phyloP scores from a whole-genome alignment of 2,113 vertebrate species.

The Otis tarda region DNA sequence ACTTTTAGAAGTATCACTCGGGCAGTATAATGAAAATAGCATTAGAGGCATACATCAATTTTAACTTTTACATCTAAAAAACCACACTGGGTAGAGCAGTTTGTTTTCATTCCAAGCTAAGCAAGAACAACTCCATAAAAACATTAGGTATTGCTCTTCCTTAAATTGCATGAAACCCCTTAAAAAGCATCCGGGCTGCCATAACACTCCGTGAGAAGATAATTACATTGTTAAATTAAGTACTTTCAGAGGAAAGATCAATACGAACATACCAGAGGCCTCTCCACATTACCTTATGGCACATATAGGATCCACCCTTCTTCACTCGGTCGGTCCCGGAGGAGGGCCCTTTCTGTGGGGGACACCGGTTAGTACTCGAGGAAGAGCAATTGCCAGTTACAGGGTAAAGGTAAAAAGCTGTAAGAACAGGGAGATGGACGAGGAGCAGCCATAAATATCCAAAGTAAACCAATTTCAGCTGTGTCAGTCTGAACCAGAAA shows the following conservation, averaged over 20 bases:
- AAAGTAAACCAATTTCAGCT: neutral
- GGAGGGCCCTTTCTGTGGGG: conserved; percentile 82
- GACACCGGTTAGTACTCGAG: neutral
- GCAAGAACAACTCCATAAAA: neutral
- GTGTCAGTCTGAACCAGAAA: neutral
- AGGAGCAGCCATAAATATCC: neutral
- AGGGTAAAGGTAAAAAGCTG: neutral
- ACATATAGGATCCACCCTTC: conserved; percentile 99
- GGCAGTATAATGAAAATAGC: neutral
- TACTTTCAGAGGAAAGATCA: neutral
- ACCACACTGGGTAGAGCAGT: neutral
- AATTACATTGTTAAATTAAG: neutral
- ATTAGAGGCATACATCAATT: neutral
- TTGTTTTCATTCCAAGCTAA: neutral
- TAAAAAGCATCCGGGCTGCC: neutral
- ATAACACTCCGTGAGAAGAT: neutral
- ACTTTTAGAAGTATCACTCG: neutral
- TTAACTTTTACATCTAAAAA: neutral
- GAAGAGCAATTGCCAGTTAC: neutral
- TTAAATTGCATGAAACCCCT: neutral
- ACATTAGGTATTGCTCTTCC: neutral
- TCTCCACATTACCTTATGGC: conserved; percentile 86
- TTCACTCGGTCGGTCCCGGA: conserved; percentile 90
- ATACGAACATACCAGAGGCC: rapidly evolving
- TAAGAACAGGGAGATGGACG: rapidly evolving